These are phyloP conservation scores for Campopleginae sp. DNA, from an alignment of 2,888 invertebrate genomes.

Conservation along the genomic window DNA sequence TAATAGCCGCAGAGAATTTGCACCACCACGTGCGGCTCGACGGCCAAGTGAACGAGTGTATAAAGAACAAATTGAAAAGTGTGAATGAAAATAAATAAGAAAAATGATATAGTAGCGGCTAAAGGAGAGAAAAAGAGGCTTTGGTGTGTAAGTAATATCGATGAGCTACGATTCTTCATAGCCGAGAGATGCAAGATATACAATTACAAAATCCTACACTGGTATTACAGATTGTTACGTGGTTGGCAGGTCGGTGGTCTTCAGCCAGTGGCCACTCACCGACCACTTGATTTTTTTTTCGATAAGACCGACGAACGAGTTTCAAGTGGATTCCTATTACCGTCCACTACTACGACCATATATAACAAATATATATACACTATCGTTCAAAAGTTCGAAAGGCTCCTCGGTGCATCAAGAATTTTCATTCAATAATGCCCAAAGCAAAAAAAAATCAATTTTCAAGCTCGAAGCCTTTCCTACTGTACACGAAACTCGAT, in stretches of 20 bases:
- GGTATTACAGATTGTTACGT: conserved; percentile 44
- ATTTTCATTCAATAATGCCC: neutral
- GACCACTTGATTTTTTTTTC: conserved; percentile 53
- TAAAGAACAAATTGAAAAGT: conserved; percentile 32
- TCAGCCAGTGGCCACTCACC: conserved; percentile 36
- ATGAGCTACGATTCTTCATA: conserved; percentile 49
- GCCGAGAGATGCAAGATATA: conserved; percentile 34
- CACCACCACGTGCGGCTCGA: conserved; percentile 47
- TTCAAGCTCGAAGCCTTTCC: neutral
- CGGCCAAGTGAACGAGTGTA: conserved; percentile 23
- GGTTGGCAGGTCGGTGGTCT: conserved; percentile 52
- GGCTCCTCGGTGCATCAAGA: neutral
- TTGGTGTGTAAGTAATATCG: conserved; percentile 39
- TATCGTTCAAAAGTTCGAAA: neutral
- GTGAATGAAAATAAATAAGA: conserved; percentile 38
- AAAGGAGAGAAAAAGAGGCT: conserved; percentile 23
- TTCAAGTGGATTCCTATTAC: conserved; percentile 66
- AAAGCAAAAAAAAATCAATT: neutral
- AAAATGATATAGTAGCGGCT: neutral
- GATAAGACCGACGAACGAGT: conserved; percentile 66
- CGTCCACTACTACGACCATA: conserved; percentile 57
- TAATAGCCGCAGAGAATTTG: conserved; percentile 47
- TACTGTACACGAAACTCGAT: neutral
- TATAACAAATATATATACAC: conserved; percentile 20
- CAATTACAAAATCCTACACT: conserved; percentile 56